phyloP scores from a whole-genome alignment of 1,140 invertebrate genomes.

The Lordiphosa mommai region DNA sequence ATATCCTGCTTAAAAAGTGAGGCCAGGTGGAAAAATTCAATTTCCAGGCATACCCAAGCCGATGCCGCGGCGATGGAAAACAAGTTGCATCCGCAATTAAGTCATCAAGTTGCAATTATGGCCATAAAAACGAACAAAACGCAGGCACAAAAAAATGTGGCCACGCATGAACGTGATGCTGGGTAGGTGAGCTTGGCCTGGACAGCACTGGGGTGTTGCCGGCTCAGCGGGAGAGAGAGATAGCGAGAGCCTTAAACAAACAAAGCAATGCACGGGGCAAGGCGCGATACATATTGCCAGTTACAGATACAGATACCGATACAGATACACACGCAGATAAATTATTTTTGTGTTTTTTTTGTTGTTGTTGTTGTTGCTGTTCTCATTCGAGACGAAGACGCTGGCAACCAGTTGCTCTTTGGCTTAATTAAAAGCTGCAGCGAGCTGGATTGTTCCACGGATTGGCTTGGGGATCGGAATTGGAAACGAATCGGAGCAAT shows the following conservation, averaged over 20 bases:
- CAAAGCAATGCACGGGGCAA: slow-evolving; percentile 34
- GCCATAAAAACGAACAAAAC: slow-evolving; percentile 78
- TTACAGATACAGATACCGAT: slow-evolving; percentile 27
- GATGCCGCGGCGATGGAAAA: slow-evolving; percentile 52
- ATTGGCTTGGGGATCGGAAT: slow-evolving; percentile 37
- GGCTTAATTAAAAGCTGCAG: slow-evolving; percentile 75
- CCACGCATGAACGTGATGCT: slow-evolving; percentile 73
- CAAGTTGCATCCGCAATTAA: slow-evolving; percentile 78
- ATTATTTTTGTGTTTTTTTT: slow-evolving; percentile 49
- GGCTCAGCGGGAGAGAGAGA: slow-evolving; percentile 49
- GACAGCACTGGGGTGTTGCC: slow-evolving; percentile 55
- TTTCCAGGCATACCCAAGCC: slow-evolving; percentile 57
- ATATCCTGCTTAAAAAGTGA: slow-evolving; percentile 66
- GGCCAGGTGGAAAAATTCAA: slow-evolving; percentile 77
- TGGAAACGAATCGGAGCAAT: slow-evolving; percentile 17
- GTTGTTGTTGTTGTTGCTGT: slow-evolving; percentile 3
- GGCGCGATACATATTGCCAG: slow-evolving; percentile 37
- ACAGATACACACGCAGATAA: slow-evolving; percentile 60
- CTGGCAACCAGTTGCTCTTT: slow-evolving; percentile 66
- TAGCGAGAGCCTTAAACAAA: slow-evolving; percentile 62
- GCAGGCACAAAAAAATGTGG: slow-evolving; percentile 69
- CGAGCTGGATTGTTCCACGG: slow-evolving; percentile 68
- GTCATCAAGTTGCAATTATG: slow-evolving; percentile 78
- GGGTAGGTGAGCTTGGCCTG: slow-evolving; percentile 18
- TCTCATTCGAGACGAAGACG: slow-evolving; percentile 32